Base-by-base conservation (phyloP, 37 sponge, comb jelly and placozoan genomes). In the Halichondria panicea region DNA sequence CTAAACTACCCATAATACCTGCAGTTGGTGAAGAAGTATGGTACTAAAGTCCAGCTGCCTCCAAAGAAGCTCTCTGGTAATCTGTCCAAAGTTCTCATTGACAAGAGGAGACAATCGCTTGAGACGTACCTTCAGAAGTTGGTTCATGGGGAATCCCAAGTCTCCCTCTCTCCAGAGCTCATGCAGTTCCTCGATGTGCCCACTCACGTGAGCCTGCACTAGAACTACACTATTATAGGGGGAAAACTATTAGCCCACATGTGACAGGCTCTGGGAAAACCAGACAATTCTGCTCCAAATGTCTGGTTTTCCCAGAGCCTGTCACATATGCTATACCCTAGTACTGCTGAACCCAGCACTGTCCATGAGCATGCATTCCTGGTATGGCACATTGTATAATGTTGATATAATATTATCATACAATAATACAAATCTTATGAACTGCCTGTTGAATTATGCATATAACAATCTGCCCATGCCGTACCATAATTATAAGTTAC, bases 51-150 rank as follows among this genome's bases (percentile, higher is more conserved):
- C 43, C 69, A 89, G 32, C 80, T 96, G 18, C 97, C 97, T 21
- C 93, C 93, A 0, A 96, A 96, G 78, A 83, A 84, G 38, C 38
- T 88, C 46, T 80, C 86, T 30, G 90, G 92, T 3, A 96, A 90
- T 63, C 76, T 92, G 31, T 76, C 80, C 13, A 78, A 81, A n/a
- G 81, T 84, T 40, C 81, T 90, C 6, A 92, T 96, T 9, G 82
- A 87, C 66, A 57, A 74, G 36, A 65, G 97, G 25, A 79, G 88
- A 45, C 72, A 68, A n/a, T 74, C 55, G 50, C 74, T 96, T 57
- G 93, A 96, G 75, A 84, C 78, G 4, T 96, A 96, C 84, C 75
- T 96, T 28, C 93, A 93, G 71, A 86, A 87, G 63, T 63, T 96
- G 15, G 76, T 96, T 66, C 90, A 93, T 67, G 75, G 91, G 73